phyloP scores from a whole-genome alignment of 1,140 invertebrate species.

The Drosophila virilis region DNA sequence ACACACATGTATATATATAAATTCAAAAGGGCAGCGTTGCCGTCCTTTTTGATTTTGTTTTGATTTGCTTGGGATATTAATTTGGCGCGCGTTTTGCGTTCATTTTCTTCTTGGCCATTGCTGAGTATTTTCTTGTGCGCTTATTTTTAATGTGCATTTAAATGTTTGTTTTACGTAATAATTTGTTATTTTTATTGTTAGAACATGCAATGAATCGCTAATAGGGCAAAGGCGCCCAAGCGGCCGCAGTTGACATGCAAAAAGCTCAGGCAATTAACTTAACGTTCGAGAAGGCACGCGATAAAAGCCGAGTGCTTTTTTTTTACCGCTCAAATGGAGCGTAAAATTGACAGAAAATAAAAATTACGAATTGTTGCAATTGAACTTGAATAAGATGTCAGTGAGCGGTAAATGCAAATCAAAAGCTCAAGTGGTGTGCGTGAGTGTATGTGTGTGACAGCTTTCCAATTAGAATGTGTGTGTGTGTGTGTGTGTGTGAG shows the following conservation, averaged over 20 bases:
- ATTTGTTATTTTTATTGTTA: slow-evolving; percentile 68
- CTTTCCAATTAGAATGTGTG: slow-evolving; percentile 29
- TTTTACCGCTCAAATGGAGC: slow-evolving; percentile 60
- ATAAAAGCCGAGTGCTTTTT: slow-evolving; percentile 56
- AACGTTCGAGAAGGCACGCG: slow-evolving; percentile 65
- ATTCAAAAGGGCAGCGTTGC: not conserved
- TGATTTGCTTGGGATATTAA: slow-evolving; percentile 24
- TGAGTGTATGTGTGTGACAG: slow-evolving; percentile 13
- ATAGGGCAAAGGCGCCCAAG: slow-evolving; percentile 23
- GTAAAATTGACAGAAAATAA: slow-evolving; percentile 55
- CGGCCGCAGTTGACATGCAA: slow-evolving; percentile 39
- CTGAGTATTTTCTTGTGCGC: slow-evolving; percentile 23
- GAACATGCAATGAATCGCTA: slow-evolving; percentile 63
- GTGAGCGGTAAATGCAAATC: slow-evolving; percentile 34
- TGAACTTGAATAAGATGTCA: slow-evolving; percentile 55
- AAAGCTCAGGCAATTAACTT: slow-evolving; percentile 63
- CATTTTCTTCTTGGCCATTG: slow-evolving; percentile 15
- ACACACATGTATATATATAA: not conserved
- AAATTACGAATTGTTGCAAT: slow-evolving; percentile 31
- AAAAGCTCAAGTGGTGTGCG: slow-evolving; percentile 16
- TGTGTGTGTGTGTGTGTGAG: not conserved
- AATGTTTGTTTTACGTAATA: slow-evolving; percentile 67
- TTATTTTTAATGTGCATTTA: slow-evolving; percentile 63
- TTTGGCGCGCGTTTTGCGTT: slow-evolving; percentile 35
- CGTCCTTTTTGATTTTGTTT: slow-evolving; percentile 48